phyloP scores from a whole-genome alignment of 2,888 invertebrate genomes.

The Perdita meconis region DNA sequence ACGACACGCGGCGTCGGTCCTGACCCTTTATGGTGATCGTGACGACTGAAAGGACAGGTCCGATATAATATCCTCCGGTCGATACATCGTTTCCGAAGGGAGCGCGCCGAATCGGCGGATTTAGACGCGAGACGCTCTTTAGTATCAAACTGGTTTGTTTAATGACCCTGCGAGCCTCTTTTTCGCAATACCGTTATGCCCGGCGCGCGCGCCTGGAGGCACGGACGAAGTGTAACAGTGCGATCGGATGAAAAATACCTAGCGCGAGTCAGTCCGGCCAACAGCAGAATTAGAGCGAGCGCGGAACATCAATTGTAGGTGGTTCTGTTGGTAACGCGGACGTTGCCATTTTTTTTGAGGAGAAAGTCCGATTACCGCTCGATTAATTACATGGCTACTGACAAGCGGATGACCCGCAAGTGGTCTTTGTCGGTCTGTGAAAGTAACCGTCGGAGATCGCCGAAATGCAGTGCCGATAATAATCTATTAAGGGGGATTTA shows the following conservation, averaged over 20 bases:
- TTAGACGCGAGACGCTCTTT: constrained; percentile 44
- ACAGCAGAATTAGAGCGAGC: too few relatives aligned
- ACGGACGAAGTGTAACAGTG: constrained; percentile 27
- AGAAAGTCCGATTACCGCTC: too few relatives aligned
- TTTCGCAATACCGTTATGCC: constrained; percentile 48
- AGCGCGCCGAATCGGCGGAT: constrained; percentile 22
- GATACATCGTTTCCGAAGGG: constrained; percentile 26
- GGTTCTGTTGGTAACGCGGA: too few relatives aligned
- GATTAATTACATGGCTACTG: too few relatives aligned
- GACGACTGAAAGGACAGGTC: constrained; percentile 62
- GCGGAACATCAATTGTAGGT: too few relatives aligned
- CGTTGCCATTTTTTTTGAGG: too few relatives aligned
- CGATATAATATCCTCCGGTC: constrained; percentile 32
- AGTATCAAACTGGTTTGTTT: constrained; percentile 56
- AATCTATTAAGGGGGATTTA: background rate
- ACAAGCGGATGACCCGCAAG: too few relatives aligned
- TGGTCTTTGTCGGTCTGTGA: too few relatives aligned
- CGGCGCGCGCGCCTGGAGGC: constrained; percentile 2
- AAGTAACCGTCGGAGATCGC: background rate
- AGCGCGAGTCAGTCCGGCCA: too few relatives aligned
- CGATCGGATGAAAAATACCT: too few relatives aligned
- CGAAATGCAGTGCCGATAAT: constrained; percentile 2
- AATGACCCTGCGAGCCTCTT: constrained; percentile 45
- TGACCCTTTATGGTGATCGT: constrained; percentile 66
- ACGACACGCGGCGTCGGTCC: constrained; percentile 42